These are phyloP conservation scores for Magallana angulata DNA, from an alignment of 1,140 invertebrate species.

Conservation along the genomic window DNA sequence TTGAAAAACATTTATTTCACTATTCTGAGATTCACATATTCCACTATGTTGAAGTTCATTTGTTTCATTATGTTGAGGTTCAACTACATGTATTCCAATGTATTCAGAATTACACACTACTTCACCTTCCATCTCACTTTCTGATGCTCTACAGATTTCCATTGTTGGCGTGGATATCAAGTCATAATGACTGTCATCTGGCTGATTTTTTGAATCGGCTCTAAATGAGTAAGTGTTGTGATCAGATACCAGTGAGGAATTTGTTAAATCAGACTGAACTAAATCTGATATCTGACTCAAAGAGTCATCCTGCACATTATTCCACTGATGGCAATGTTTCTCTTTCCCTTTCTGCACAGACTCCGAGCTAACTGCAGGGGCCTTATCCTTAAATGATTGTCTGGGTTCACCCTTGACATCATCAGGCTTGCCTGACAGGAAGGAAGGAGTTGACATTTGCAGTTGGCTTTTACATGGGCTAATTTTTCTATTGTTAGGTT, in stretches of 20 bases:
- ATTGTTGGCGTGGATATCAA: background rate
- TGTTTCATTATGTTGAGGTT: background rate
- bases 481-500: background rate
- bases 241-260: background rate
- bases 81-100: background rate
- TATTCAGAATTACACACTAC: background rate
- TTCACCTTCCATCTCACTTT: background rate
- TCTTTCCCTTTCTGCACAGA: background rate
- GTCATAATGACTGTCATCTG: conserved; percentile 19
- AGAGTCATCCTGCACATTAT: background rate
- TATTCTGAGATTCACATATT: background rate
- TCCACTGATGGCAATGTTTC: background rate
- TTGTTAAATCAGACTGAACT: background rate
- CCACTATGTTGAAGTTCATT: background rate
- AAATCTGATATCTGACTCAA: background rate
- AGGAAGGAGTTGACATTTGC: background rate
- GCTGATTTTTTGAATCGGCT: conserved; percentile 1
- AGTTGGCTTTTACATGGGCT: background rate
- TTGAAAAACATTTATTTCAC: too few relatives aligned
- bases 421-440: too few relatives aligned
- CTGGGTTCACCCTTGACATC: too few relatives aligned
- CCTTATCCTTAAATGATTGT: too few relatives aligned
- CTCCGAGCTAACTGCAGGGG: background rate
- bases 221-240: background rate
- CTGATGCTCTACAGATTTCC: background rate